Evolutionary conservation across 2,888 invertebrate species (phyloP).

Genomic region (Chesias legatella): DNA sequence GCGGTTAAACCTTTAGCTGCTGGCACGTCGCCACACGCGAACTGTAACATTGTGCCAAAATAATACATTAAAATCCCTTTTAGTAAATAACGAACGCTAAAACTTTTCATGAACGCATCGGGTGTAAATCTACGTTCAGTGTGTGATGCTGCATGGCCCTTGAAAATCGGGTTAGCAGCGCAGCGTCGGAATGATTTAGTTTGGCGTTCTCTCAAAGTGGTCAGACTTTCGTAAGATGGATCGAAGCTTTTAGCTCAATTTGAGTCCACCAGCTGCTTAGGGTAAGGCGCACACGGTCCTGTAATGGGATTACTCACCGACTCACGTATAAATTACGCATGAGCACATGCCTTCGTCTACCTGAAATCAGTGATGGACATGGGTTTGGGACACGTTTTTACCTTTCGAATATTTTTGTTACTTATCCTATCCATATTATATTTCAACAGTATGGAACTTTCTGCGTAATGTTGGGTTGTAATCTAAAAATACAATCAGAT

Average conservation of each 20-base stretch:
- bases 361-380: slow-evolving; percentile 32
- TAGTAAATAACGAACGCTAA: slow-evolving; percentile 55
- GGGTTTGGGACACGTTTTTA: slow-evolving; percentile 26
- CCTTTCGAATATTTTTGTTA: slow-evolving; percentile 27
- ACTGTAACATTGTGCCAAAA: slow-evolving; percentile 68
- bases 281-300: slow-evolving; percentile 46
- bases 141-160: slow-evolving; percentile 43
- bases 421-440: slow-evolving; percentile 28
- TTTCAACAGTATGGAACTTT: slow-evolving; percentile 22
- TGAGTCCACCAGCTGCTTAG: slow-evolving; percentile 59
- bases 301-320: slow-evolving; percentile 53
- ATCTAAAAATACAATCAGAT: too few species aligned
- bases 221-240: slow-evolving; percentile 69
- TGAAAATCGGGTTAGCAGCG: slow-evolving; percentile 62
- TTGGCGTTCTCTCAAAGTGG: slow-evolving; percentile 64
- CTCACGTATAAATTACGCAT: slow-evolving; percentile 57
- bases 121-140: slow-evolving; percentile 43
- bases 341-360: slow-evolving; percentile 32
- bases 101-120: slow-evolving; percentile 50
- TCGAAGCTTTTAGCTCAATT: slow-evolving; percentile 74
- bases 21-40: slow-evolving; percentile 62
- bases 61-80: slow-evolving; percentile 73
- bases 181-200: slow-evolving; percentile 59
- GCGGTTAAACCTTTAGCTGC: slow-evolving; percentile 65
- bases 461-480: too few species aligned